phyloP scores from a whole-genome alignment of 1,140 invertebrate species.

The Triops cancriformis region DNA sequence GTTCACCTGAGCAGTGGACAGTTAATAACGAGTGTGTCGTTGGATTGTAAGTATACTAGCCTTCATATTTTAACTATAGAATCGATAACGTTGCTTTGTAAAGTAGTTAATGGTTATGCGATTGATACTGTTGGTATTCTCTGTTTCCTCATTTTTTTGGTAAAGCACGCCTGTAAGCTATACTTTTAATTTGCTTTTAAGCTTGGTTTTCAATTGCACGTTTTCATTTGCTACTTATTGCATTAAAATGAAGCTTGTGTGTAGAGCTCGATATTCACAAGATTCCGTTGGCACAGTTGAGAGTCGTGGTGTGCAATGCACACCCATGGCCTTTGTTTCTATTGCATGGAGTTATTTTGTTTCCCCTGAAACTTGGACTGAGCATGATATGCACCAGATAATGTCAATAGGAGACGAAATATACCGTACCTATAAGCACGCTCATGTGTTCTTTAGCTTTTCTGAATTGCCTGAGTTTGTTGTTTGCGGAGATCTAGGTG shows the following conservation, averaged over 20 bases:
- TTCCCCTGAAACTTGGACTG: not conserved
- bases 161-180: not conserved
- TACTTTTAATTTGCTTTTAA: not conserved
- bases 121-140: too few species aligned
- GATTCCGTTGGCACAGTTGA: not conserved
- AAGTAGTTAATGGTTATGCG: too few species aligned
- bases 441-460: not conserved
- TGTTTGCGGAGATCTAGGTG: not conserved
- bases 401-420: not conserved
- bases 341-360: not conserved
- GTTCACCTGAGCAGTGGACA: not conserved
- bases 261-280: not conserved
- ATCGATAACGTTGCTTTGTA: not conserved
- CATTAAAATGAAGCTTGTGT: not conserved
- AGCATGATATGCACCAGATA: not conserved
- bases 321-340: not conserved
- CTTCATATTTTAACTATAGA: not conserved
- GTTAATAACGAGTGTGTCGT: not conserved
- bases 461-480: not conserved
- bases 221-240: not conserved
- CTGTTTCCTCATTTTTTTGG: not conserved
- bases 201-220: not conserved
- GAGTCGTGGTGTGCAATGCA: not conserved
- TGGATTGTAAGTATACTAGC: too few species aligned
- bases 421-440: too few species aligned